These are phyloP conservation scores for Heterotilapia buettikoferi DNA, from an alignment of 2,113 vertebrate species.

Conservation along the genomic window DNA sequence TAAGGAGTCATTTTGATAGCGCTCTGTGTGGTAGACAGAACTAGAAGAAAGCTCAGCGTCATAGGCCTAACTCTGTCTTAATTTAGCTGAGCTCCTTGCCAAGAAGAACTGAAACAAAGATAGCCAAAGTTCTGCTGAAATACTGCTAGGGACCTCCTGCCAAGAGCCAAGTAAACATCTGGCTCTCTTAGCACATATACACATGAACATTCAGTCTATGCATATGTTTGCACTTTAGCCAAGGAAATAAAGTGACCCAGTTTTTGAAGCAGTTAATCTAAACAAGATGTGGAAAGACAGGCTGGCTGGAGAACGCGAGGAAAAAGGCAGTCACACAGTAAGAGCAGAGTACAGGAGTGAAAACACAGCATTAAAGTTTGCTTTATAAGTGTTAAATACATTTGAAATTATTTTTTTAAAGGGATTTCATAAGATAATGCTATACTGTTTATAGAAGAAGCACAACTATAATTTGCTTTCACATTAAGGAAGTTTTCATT, in stretches of 20 bases:
- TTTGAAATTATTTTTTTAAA: neutral
- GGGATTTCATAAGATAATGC: neutral
- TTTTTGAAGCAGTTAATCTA: constrained; percentile 30
- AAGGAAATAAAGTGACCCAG: constrained; percentile 8
- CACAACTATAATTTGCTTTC: neutral
- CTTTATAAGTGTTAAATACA: neutral
- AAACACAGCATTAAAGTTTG: neutral
- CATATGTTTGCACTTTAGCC: neutral
- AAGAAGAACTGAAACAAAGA: constrained; percentile 25
- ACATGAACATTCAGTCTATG: neutral
- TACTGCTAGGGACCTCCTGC: neutral
- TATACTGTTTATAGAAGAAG: neutral
- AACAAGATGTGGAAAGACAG: constrained; percentile 26
- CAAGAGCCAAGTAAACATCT: constrained; percentile 31
- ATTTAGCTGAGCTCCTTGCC: neutral
- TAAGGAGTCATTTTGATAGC: neutral
- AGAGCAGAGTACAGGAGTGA: neutral
- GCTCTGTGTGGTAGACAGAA: neutral
- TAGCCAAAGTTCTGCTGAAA: constrained; percentile 27
- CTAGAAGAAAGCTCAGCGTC: neutral
- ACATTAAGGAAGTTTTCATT: neutral
- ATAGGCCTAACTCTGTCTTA: neutral
- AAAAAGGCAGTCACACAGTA: neutral
- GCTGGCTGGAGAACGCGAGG: neutral
- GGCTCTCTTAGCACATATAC: neutral